phyloP scores from a whole-genome alignment of 2,888 invertebrate species.

The Eupithecia pulchellata region DNA sequence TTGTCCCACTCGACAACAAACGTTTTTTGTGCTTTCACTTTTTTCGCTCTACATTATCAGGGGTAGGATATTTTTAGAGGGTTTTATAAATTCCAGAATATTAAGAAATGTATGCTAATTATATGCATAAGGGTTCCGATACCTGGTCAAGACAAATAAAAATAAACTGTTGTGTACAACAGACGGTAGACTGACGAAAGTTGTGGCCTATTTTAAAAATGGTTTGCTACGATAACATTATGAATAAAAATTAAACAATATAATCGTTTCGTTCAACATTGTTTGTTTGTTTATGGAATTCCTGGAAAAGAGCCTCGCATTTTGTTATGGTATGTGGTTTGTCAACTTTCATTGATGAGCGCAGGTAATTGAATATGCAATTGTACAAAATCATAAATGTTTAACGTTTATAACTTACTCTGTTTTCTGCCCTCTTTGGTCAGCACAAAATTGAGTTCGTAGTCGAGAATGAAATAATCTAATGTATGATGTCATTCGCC shows the following conservation, averaged over 20 bases:
- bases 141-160: conserved; percentile 9
- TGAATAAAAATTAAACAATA: conserved; percentile 11
- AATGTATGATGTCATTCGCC: background rate
- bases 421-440: background rate
- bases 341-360: conserved; percentile 21
- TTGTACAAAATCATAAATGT: background rate
- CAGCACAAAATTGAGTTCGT: too few relatives aligned
- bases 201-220: background rate
- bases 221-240: background rate
- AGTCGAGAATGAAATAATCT: background rate
- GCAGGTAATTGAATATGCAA: background rate
- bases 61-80: conserved; percentile 24
- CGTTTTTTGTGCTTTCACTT: conserved; percentile 27
- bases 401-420: background rate
- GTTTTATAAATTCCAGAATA: conserved; percentile 39
- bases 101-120: conserved; percentile 35
- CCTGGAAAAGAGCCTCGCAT: conserved; percentile 28
- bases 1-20: conserved; percentile 28
- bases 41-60: conserved; percentile 24
- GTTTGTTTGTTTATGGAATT: conserved; percentile 18
- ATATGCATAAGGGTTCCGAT: conserved; percentile 7
- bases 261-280: conserved; percentile 13
- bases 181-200: conserved; percentile 1
- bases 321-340: conserved; percentile 35
- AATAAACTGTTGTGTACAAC: conserved; percentile 3